Percentiles rank a stretch among this genome's conserved stretches.
These are phyloP conservation scores for Centrocercus urophasianus DNA, from an alignment of 2,113 vertebrate species.

Conservation along the genomic window DNA sequence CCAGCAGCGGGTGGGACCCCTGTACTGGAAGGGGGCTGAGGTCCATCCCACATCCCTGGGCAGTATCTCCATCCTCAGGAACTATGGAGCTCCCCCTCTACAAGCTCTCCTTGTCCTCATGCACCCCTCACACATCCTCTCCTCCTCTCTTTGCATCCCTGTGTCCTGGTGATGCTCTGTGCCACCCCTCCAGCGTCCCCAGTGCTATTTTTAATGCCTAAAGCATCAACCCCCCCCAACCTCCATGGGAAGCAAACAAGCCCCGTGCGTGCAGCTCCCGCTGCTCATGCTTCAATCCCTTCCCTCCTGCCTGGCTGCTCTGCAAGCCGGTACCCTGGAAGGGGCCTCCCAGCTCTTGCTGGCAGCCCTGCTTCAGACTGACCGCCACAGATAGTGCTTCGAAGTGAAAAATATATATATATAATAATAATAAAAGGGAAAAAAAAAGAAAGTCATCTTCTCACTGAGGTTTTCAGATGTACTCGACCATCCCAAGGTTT, in stretches of 20 bases:
- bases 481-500: neutral
- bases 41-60: neutral
- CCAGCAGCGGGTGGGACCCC: neutral
- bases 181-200: conserved; percentile 47
- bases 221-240: neutral
- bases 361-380: conserved; percentile 83
- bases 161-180: conserved; percentile 13
- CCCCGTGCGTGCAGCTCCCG: conserved; percentile 72
- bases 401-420: conserved; percentile 60
- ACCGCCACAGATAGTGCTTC: conserved; percentile 89
- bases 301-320: conserved; percentile 86
- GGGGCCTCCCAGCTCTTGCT: conserved; percentile 91
- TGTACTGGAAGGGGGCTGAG: neutral
- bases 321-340: conserved; percentile 89
- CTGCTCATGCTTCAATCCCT: conserved; percentile 88
- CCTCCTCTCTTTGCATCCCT: neutral
- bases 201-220: conserved; percentile 10
- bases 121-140: neutral
- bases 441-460: conserved; percentile 71
- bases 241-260: conserved; percentile 46
- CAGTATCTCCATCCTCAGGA: neutral
- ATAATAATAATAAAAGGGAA: conserved; percentile 62
- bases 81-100: neutral
- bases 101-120: neutral
- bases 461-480: neutral